phyloP scores from a whole-genome alignment of 2,888 invertebrate species.

The Dinocampus coccinellae region DNA sequence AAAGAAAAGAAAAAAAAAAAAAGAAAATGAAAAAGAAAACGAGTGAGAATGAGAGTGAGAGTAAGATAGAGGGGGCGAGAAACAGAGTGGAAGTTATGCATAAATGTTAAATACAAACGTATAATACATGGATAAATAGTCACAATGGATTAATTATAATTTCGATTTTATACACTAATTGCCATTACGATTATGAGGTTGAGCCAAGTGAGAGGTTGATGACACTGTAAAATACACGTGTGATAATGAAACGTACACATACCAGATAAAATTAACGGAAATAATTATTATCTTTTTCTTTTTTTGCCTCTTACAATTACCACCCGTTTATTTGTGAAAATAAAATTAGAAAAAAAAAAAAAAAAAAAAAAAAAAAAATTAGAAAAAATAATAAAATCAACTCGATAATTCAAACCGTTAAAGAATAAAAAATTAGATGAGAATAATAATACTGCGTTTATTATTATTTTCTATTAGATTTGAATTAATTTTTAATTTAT shows the following conservation, averaged over 20 bases:
- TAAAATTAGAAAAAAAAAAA: too few relatives aligned
- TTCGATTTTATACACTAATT: conserved; percentile 55
- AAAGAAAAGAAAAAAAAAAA: too few relatives aligned
- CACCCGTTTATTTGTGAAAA: too few relatives aligned
- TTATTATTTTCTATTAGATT: neutral
- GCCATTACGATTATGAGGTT: conserved; percentile 35
- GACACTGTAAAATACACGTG: conserved; percentile 25
- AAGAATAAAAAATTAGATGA: too few relatives aligned
- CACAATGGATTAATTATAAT: conserved; percentile 41
- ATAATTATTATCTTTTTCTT: neutral
- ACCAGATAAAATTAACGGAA: neutral
- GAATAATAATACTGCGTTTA: neutral
- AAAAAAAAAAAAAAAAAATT: neutral
- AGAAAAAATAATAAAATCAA: too few relatives aligned
- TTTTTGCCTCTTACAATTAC: too few relatives aligned
- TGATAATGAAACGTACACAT: conserved; percentile 17
- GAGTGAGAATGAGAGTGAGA: neutral
- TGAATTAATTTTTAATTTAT: neutral
- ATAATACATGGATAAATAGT: conserved; percentile 10
- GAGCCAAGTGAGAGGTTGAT: conserved; percentile 26
- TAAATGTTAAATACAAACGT: conserved; percentile 44
- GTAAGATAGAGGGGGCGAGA: neutral
- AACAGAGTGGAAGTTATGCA: neutral
- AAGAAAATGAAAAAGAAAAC: too few relatives aligned
- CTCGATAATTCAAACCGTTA: too few relatives aligned